Percentiles rank a stretch among this genome's conserved stretches.
Evolutionary conservation across 2,888 invertebrate genomes (phyloP).

Genomic region (Scelioninae gen. 1): DNA sequence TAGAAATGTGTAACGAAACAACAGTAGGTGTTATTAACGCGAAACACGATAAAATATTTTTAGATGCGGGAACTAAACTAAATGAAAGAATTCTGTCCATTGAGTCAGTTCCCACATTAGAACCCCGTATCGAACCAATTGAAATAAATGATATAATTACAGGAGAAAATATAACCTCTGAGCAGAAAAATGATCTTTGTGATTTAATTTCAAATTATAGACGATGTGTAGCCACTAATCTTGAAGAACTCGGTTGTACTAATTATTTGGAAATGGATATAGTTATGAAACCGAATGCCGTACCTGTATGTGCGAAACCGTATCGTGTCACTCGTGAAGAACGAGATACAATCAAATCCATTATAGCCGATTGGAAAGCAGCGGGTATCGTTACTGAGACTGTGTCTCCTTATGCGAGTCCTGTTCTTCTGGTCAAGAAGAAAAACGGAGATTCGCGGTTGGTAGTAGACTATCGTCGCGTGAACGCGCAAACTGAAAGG

Average conservation of each 20-base stretch:
- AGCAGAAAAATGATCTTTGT: constrained; percentile 11
- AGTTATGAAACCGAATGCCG: neutral
- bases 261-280: constrained; percentile 55
- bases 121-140: too few relatives aligned
- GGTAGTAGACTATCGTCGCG: too few relatives aligned
- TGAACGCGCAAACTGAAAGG: too few relatives aligned
- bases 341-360: constrained; percentile 5
- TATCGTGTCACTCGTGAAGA: neutral
- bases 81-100: neutral
- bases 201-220: constrained; percentile 36
- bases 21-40: constrained; percentile 6
- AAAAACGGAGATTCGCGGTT: too few relatives aligned
- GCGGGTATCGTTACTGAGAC: constrained; percentile 15
- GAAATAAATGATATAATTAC: neutral
- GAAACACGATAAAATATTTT: neutral
- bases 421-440: too few relatives aligned
- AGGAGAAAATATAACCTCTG: neutral
- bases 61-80: neutral
- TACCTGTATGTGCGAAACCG: constrained; percentile 24
- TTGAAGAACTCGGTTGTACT: constrained; percentile 44
- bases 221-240: constrained; percentile 20
- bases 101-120: too few relatives aligned
- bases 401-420: constrained; percentile 4
- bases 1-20: neutral
- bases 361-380: constrained; percentile 30